Conservation (phyloP, 2,113 vertebrate genomes). For the Tyrannus savana region DNA sequence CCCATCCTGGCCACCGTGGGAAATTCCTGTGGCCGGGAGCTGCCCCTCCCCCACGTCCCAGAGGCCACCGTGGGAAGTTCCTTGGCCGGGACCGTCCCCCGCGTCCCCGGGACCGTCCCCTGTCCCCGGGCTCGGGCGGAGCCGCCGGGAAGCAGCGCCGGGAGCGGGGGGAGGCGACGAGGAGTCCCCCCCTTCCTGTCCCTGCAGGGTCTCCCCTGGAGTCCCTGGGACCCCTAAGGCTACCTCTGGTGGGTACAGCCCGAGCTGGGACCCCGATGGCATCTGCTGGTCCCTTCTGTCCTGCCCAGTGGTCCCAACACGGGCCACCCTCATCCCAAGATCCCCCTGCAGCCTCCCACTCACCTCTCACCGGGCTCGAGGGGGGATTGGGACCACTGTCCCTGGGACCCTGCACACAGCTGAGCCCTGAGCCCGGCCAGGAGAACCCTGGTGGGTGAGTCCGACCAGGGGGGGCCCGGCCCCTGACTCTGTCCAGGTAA, state of each 20-base stretch:
- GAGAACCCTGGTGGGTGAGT: too few species aligned
- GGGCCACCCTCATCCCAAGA: not conserved
- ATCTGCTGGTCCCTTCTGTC: not conserved
- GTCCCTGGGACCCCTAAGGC: not conserved
- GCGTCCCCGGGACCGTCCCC: not conserved
- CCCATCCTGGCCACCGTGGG: not conserved
- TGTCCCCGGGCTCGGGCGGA: not conserved
- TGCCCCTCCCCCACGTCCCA: not conserved
- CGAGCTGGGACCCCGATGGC: too few species aligned
- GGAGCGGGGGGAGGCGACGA: too few species aligned
- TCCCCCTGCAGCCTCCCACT: not conserved
- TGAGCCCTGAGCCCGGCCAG: too few species aligned
- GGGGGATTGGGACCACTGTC: not conserved
- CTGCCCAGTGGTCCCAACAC: not conserved
- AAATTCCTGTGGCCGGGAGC: not conserved
- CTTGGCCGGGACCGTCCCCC: not conserved
- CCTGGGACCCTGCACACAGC: not conserved
- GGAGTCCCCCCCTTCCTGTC: not conserved
- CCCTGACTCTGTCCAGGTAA: too few species aligned
- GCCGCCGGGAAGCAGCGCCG: not conserved
- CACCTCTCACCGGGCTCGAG: not conserved
- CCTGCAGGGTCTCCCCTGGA: not conserved
- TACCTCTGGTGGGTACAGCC: not conserved
- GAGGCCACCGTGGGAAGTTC: not conserved
- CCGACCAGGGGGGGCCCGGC: too few species aligned